Evolutionary conservation across 2,113 vertebrate species (phyloP), one percentile per base, ranked within the genome.

Genomic region (Lates calcarifer): DNA sequence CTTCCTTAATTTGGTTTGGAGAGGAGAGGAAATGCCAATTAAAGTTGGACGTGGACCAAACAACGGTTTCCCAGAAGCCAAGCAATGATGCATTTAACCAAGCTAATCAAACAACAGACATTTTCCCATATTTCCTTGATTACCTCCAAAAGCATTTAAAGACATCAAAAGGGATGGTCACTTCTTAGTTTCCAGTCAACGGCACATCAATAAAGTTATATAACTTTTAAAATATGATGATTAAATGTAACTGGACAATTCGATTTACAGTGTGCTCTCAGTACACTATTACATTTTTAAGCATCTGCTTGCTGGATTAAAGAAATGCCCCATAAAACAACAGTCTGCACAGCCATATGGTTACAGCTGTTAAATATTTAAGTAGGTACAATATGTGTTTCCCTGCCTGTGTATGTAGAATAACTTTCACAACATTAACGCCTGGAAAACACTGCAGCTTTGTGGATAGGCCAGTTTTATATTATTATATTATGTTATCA

Each of bases 71-170:
- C 74, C 72, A 85, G 82, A 85, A 88, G 81, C 68, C 26, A 10
- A 68, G 58, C 79, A 75, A 60, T 60, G 68, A 84, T 79, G 81
- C 73, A 58, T 87, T 80, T 62, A 83, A 85, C 80, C 53, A 87
- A 84, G 57, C 55, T 62, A 53, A 82, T 89, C 76, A 84, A 82
- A 60, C 77, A 76, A 43, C 29, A 72, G 77, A 84, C 82, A 80
- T 82, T 87, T 83, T 37, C 45, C 58, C 69, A 70, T 67, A 70
- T 82, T 82, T 81, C 68, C 43, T 31, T 74, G 65, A 87, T 85
- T 67, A 72, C 81, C 56, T 74, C n/a, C 12, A 37, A 68, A 86
- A 70, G 70, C 22, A 5, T 39, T 66, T 51, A 41, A 51, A 81
- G 22, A 55, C 28, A 45, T 70, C n/a, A 45, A 13, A 73, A 31